These are phyloP conservation scores for Leptoteleia sp. DNA, from an alignment of 1,140 invertebrate species.

Conservation along the genomic window DNA sequence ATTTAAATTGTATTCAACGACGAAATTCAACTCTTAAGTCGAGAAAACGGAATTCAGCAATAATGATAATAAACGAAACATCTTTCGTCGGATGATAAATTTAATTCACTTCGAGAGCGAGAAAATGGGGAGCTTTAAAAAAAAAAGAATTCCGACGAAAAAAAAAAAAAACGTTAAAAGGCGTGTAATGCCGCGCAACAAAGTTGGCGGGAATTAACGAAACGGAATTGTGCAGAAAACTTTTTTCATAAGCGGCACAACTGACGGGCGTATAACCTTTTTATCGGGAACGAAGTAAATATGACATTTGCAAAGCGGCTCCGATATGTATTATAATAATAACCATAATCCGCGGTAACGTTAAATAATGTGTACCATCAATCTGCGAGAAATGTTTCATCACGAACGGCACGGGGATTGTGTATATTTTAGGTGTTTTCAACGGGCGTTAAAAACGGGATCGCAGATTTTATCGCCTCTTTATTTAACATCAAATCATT, in stretches of 20 bases:
- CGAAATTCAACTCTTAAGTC: too few species aligned
- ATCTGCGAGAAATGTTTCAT: slow-evolving; percentile 52
- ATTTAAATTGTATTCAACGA: too few species aligned
- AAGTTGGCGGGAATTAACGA: slow-evolving; percentile 41
- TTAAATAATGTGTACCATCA: slow-evolving; percentile 50
- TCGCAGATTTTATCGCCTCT: slow-evolving; percentile 34
- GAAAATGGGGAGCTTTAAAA: slow-evolving; percentile 3
- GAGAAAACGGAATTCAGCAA: too few species aligned
- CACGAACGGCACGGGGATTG: slow-evolving; percentile 22
- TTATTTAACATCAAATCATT: too few species aligned
- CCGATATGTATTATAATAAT: slow-evolving; percentile 49
- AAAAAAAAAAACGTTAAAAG: slow-evolving; percentile 45
- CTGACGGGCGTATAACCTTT: slow-evolving; percentile 56
- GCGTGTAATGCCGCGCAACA: slow-evolving; percentile 8
- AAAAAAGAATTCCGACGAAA: slow-evolving; percentile 17
- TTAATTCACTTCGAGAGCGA: slow-evolving; percentile 16
- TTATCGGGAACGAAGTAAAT: slow-evolving; percentile 54
- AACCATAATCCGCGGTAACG: slow-evolving; percentile 50
- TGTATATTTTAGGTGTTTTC: slow-evolving; percentile 24
- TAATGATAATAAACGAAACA: slow-evolving; percentile 16
- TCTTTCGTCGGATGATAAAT: slow-evolving; percentile 27
- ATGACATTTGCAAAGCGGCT: slow-evolving; percentile 55
- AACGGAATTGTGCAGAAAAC: slow-evolving; percentile 45
- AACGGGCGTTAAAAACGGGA: slow-evolving; percentile 26
- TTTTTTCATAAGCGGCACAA: slow-evolving; percentile 45